A percentile compares a stretch with the other conserved stretches of the same genome.
Conservation (phyloP, 2,797 vertebrate genomes). For the Myiothlypis chrysogaster region DNA sequence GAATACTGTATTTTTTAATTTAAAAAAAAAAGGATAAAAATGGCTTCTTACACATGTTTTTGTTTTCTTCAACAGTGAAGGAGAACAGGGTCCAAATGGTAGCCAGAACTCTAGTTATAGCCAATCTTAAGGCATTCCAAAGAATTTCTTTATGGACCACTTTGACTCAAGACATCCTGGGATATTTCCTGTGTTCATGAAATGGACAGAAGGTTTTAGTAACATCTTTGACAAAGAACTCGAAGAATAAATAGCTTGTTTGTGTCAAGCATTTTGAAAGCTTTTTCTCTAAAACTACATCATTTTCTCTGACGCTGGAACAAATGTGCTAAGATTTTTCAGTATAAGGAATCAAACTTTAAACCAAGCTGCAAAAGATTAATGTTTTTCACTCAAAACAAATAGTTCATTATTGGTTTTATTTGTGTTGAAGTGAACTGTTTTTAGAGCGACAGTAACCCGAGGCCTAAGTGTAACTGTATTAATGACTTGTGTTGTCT, state of each 20-base stretch:
- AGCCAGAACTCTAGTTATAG: conserved; percentile 98
- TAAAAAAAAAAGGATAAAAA: not conserved
- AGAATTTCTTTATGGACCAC: conserved; percentile 75
- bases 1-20: not conserved
- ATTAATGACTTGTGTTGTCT: conserved; percentile 52
- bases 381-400: conserved; percentile 50
- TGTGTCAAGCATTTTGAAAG: conserved; percentile 76
- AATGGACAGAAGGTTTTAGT: conserved; percentile 70
- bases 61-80: conserved; percentile 83
- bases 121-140: conserved; percentile 89
- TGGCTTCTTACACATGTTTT: conserved; percentile 15
- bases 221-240: conserved; percentile 75
- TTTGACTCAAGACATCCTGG: conserved; percentile 73
- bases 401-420: conserved; percentile 17
- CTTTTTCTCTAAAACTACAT: conserved; percentile 70
- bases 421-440: conserved; percentile 58
- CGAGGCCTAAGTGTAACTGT: conserved; percentile 56
- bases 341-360: conserved; percentile 49
- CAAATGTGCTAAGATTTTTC: conserved; percentile 46
- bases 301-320: conserved; percentile 59
- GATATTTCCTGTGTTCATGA: conserved; percentile 57
- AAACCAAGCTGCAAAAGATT: conserved; percentile 45
- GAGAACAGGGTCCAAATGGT: conserved; percentile 97
- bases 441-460: conserved; percentile 18
- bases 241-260: conserved; percentile 77